Conservation (phyloP, 2,888 invertebrate genomes). For the Latheticus oryzae region DNA sequence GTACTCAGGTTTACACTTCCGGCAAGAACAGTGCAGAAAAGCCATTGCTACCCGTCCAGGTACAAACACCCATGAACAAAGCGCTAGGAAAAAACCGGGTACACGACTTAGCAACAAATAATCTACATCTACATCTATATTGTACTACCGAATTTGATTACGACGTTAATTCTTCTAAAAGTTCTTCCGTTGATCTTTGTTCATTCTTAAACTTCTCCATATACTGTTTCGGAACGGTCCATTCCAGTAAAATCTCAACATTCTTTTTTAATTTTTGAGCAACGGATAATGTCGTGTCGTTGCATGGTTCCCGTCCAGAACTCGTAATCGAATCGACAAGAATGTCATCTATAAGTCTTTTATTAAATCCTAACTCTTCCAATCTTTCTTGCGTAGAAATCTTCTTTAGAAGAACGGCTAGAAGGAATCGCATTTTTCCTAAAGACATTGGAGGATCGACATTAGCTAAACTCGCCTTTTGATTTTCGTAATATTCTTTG, state of each 20-base stretch:
- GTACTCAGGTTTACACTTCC: conserved; percentile 33
- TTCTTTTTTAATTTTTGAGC: conserved; percentile 78
- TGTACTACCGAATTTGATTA: conserved; percentile 56
- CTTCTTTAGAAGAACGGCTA: conserved; percentile 84
- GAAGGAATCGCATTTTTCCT: conserved; percentile 80
- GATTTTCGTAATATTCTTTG: conserved; percentile 57
- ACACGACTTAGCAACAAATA: conserved; percentile 27
- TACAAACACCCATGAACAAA: conserved; percentile 21
- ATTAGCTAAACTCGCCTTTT: too few relatives aligned
- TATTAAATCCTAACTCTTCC: conserved; percentile 80
- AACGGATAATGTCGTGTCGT: conserved; percentile 69
- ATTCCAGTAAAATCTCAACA: conserved; percentile 81
- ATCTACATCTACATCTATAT: conserved; percentile 28
- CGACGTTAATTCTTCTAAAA: conserved; percentile 79
- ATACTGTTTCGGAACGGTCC: conserved; percentile 83
- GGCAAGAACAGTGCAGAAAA: conserved; percentile 31
- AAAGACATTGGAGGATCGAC: conserved; percentile 72
- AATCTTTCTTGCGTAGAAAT: conserved; percentile 85
- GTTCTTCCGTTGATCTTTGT: conserved; percentile 81
- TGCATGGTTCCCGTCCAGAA: conserved; percentile 77
- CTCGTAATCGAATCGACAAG: conserved; percentile 81
- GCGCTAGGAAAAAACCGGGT: conserved; percentile 20
- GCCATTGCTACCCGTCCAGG: conserved; percentile 23
- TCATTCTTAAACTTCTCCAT: conserved; percentile 82
- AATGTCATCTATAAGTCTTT: conserved; percentile 83